Evolutionary conservation across 2,888 invertebrate species (phyloP).

Genomic region (Scotopteryx bipunctaria): DNA sequence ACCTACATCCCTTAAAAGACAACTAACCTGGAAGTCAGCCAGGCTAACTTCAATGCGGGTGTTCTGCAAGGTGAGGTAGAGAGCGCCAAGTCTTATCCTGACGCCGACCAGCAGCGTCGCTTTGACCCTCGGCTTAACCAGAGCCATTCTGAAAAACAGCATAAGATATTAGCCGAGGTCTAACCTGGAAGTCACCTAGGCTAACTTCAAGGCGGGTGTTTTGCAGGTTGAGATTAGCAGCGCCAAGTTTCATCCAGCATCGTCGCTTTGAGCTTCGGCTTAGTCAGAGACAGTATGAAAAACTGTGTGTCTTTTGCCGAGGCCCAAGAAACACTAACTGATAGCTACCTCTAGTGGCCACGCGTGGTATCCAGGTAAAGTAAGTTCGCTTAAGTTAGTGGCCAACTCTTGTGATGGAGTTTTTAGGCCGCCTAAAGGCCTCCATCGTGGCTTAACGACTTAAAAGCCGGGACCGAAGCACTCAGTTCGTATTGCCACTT

Average conservation of each 20-base stretch:
- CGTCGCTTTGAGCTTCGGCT: slow-evolving; percentile 42
- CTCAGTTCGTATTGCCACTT: too few species aligned
- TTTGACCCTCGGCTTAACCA: slow-evolving; percentile 44
- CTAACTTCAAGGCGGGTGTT: slow-evolving; percentile 41
- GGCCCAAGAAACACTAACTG: too few species aligned
- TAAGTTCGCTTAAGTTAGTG: too few species aligned
- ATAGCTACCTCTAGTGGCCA: too few species aligned
- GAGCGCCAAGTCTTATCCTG: slow-evolving; percentile 35
- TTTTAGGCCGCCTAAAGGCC: too few species aligned
- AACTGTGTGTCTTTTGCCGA: neutral
- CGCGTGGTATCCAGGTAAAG: too few species aligned
- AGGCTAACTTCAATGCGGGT: slow-evolving; percentile 44
- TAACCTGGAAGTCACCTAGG: slow-evolving; percentile 50
- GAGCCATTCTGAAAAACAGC: slow-evolving; percentile 39
- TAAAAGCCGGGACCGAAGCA: too few species aligned
- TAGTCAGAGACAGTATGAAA: slow-evolving; percentile 43
- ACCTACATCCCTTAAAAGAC: neutral
- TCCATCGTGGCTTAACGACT: too few species aligned
- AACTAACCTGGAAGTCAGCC: slow-evolving; percentile 46
- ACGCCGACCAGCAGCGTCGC: slow-evolving; percentile 38
- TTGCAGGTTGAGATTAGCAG: slow-evolving; percentile 40
- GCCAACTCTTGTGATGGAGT: too few species aligned
- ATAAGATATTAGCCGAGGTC: too few species aligned
- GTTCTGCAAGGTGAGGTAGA: slow-evolving; percentile 40
- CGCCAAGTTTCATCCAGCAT: slow-evolving; percentile 35